These are phyloP conservation scores for Tor tambroides DNA, from an alignment of 2,113 vertebrate genomes.

Conservation along the genomic window DNA sequence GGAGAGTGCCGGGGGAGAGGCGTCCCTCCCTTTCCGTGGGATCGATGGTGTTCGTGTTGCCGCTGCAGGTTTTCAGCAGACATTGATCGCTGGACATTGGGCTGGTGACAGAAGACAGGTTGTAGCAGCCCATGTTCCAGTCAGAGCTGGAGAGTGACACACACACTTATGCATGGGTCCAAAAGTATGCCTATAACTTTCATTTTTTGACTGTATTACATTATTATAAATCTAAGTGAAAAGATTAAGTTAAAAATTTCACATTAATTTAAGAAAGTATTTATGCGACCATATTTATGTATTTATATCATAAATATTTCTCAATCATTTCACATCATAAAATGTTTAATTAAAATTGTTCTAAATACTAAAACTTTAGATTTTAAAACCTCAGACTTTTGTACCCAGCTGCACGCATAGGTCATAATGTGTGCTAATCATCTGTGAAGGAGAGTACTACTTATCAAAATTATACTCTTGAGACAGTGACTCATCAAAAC, in stretches of 20 bases:
- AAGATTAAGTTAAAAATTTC: not conserved
- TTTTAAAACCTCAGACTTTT: not conserved
- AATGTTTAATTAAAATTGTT: not conserved
- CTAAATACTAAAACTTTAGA: not conserved
- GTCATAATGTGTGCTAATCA: not conserved
- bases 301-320: not conserved
- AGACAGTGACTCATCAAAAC: too few species aligned
- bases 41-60: constrained; percentile 62
- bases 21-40: not conserved
- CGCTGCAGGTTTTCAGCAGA: constrained; percentile 48
- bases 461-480: too few species aligned
- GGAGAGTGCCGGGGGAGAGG: constrained; percentile 6
- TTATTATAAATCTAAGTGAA: not conserved
- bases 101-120: constrained; percentile 30
- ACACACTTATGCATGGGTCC: not conserved
- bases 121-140: constrained; percentile 28
- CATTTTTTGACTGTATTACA: too few species aligned
- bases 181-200: too few species aligned
- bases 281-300: not conserved
- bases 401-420: not conserved
- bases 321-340: not conserved
- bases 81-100: constrained; percentile 58
- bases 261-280: not conserved
- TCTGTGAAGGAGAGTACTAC: too few species aligned
- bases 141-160: constrained; percentile 21